Base-by-base conservation (phyloP, 2,113 vertebrate genomes). In the Archocentrus centrarchus region DNA sequence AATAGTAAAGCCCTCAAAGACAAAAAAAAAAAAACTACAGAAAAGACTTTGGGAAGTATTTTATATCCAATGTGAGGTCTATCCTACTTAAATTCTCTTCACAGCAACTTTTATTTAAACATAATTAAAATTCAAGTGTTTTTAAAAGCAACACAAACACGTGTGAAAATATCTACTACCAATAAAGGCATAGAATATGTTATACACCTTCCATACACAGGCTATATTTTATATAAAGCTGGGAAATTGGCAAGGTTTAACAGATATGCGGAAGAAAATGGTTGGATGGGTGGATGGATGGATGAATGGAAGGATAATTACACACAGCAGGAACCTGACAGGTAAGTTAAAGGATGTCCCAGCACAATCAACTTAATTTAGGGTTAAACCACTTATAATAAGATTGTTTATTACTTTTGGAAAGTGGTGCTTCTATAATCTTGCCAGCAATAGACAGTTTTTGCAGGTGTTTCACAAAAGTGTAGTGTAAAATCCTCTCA, bases 1-100 rank as follows among this genome's bases (percentile, higher is more conserved):
- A 44, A 68, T 39, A 55, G 58, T 73, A 61, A 39, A n/a, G 22
- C 22, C 20, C 53, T 50, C 5, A 22, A 1, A 70, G 27, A 24
- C 44, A 47, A 61, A 6, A 41, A 5, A 55, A 30, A 30, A 24
- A 1, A 63, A 4, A 17, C 17, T 75, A 35, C 2, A 76, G 8
- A 79, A 77, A 20, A 62, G 7, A 75, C 2, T 27, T 57, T n/a
- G 17, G 24, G 14, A 6, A 20, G 20, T 80, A 44, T 47, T 80
- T 9, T 62, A 53, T 6, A 14, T 76, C 39, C 44, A 73, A 61
- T 47, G 59, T 82, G 50, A 75, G 55, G 58, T 75, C 13, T 84
- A 44, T 77, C 27, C 17, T 22, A 60, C 2, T 75, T 77, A 55
- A 55, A 83, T 8, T 32, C 11, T n/a, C 44, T n/a, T 55, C 9